These are phyloP conservation scores for Artemia franciscana DNA, from an alignment of 1,140 invertebrate species.

Conservation along the genomic window DNA sequence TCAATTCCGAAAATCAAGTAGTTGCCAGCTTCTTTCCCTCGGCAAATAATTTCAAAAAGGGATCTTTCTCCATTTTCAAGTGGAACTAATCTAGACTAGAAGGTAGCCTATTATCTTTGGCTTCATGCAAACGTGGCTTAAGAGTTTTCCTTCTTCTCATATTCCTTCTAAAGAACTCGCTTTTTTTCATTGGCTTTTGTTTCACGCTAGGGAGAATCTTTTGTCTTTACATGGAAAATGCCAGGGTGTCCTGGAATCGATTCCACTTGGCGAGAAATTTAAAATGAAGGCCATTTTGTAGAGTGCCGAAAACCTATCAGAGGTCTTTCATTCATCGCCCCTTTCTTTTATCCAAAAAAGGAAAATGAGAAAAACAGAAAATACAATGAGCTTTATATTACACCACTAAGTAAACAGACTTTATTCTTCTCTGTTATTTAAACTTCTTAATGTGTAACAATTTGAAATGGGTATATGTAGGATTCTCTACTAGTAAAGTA, in stretches of 20 bases:
- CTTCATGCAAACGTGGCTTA: neutral
- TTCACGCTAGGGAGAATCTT: no score
- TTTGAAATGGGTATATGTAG: no score
- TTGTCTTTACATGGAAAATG: neutral
- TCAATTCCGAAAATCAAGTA: neutral
- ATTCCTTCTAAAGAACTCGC: neutral
- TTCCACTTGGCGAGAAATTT: neutral
- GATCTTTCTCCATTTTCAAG: neutral
- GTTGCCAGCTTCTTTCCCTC: neutral
- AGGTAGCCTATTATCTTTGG: neutral
- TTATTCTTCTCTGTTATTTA: no score
- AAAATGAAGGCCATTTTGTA: neutral
- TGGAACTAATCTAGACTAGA: neutral
- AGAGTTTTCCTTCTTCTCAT: neutral
- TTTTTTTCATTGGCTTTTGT: neutral
- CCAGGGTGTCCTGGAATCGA: neutral
- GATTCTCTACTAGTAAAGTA: no score
- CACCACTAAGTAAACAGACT: neutral
- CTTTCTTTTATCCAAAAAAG: neutral
- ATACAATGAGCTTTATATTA: neutral
- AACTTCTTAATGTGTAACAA: no score
- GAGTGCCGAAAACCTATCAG: no score
- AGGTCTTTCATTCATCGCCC: no score
- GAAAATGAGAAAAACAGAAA: neutral
- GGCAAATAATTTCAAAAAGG: neutral